Conservation (phyloP, 2,113 vertebrate species). For the Acanthisitta chloris region DNA sequence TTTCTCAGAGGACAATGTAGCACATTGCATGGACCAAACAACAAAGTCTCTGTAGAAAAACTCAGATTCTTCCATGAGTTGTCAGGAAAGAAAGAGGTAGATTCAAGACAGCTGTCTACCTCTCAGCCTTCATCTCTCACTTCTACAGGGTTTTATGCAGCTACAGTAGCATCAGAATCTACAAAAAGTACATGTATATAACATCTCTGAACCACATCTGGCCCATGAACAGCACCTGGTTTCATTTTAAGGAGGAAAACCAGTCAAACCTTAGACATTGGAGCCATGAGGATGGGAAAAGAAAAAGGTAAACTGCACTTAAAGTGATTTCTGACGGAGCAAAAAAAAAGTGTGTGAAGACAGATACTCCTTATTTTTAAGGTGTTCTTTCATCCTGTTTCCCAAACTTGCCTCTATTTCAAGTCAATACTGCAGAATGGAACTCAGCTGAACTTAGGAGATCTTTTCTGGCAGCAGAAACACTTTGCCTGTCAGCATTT, state of each 20-base stretch:
- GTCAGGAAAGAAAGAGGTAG: neutral
- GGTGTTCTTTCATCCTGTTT: neutral
- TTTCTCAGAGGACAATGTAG: neutral
- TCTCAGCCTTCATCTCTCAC: neutral
- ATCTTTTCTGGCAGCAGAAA: neutral
- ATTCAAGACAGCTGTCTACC: neutral
- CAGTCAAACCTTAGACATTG: neutral
- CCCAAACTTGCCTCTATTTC: neutral
- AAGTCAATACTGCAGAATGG: neutral
- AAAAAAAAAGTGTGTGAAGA: neutral
- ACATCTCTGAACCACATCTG: neutral
- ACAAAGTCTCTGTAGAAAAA: neutral
- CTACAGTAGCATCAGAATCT: neutral
- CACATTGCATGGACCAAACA: neutral
- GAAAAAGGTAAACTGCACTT: neutral
- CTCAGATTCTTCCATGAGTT: neutral
- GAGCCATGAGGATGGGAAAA: neutral
- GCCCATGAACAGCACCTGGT: neutral
- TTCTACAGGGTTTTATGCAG: neutral
- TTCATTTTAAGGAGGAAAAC: neutral
- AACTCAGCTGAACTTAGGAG: neutral
- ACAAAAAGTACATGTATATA: neutral
- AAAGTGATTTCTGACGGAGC: neutral
- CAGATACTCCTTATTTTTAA: neutral
- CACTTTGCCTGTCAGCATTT: neutral